A percentile compares a stretch with the other conserved stretches of the same genome.
Conservation (phyloP, 2,797 vertebrate species). For the Mormyrops boulengeri region DNA sequence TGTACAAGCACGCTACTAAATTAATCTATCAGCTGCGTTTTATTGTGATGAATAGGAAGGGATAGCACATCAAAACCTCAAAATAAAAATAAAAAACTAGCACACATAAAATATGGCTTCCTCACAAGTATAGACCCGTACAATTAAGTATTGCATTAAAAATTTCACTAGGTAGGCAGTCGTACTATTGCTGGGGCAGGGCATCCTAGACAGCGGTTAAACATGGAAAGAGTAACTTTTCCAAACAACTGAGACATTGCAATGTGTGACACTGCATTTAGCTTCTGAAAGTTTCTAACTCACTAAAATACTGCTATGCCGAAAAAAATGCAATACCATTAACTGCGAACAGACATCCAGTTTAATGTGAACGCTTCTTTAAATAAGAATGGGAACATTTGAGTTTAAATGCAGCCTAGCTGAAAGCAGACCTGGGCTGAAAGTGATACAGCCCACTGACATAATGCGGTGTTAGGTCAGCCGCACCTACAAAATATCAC, state of each 20-base stretch:
- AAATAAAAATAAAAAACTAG: not conserved
- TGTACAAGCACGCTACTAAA: not conserved
- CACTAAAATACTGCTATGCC: not conserved
- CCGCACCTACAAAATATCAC: not conserved
- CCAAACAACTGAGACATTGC: not conserved
- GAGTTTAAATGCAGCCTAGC: not conserved
- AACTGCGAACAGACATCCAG: not conserved
- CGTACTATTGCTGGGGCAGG: not conserved
- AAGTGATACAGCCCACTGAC: not conserved
- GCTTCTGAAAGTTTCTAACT: not conserved
- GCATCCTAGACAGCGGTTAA: not conserved
- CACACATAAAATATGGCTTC: not conserved
- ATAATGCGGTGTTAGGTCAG: not conserved
- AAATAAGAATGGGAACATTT: not conserved
- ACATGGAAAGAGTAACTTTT: not conserved
- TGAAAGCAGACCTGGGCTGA: not conserved
- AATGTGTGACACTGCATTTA: not conserved
- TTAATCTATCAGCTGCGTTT: not conserved
- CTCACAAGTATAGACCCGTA: not conserved
- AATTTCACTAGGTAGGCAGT: not conserved
- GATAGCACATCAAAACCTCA: not conserved
- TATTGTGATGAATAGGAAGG: not conserved
- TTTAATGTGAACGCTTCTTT: not conserved
- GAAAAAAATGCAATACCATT: not conserved
- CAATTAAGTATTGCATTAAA: not conserved